Conservation (phyloP, 2,888 invertebrate genomes). For the Alviniconcha strummeri region DNA sequence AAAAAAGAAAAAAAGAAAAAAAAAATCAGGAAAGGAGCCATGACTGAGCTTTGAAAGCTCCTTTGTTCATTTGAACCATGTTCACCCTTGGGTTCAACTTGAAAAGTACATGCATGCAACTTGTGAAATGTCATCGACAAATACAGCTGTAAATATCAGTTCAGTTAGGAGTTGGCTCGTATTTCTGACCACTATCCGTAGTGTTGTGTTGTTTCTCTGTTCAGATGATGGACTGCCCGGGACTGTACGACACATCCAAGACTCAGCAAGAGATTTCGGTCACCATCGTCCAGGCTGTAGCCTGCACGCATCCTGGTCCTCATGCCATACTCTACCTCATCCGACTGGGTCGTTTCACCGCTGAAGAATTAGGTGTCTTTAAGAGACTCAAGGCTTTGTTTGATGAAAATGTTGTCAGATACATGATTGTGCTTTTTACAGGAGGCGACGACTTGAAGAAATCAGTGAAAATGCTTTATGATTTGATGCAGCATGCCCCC, state of each 20-base stretch:
- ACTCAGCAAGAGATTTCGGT: background rate
- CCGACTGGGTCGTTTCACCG: conserved; percentile 17
- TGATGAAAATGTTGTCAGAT: background rate
- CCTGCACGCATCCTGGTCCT: conserved; percentile 30
- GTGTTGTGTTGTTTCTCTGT: background rate
- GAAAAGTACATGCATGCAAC: too few species aligned
- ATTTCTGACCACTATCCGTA: background rate
- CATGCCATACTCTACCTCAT: conserved; percentile 25
- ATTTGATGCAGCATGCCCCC: background rate
- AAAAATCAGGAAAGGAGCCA: too few species aligned
- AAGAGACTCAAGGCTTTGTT: conserved; percentile 20
- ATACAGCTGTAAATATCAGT: too few species aligned
- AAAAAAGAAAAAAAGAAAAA: too few species aligned
- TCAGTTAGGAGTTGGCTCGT: too few species aligned
- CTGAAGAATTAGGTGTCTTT: conserved; percentile 12
- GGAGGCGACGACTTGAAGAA: conserved; percentile 5
- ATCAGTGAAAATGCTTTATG: background rate
- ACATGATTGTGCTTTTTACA: conserved; percentile 15
- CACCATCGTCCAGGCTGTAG: conserved; percentile 18
- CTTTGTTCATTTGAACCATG: too few species aligned
- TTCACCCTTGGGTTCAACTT: too few species aligned
- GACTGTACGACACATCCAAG: conserved; percentile 22
- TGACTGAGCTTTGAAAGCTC: too few species aligned
- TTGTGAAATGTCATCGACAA: too few species aligned
- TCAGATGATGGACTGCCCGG: conserved; percentile 27